These are phyloP conservation scores for Trididemnum miniatum DNA, from an alignment of 23 tunicate species.

Conservation along the genomic window DNA sequence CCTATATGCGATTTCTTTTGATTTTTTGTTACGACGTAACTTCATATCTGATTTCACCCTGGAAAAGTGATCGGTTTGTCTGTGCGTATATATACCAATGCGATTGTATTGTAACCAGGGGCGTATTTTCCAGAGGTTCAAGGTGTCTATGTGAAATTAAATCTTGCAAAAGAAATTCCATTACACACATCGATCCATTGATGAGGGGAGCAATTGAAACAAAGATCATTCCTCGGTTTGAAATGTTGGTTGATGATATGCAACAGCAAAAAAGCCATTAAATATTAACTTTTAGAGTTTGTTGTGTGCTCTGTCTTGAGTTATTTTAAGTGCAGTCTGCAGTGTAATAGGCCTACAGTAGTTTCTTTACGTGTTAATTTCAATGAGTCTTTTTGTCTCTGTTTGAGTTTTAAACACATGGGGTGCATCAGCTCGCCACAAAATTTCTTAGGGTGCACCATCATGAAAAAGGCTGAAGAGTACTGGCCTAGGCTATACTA, in stretches of 20 bases:
- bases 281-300: background rate
- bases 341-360: background rate
- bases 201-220: slow-evolving; percentile 19
- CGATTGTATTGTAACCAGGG: too few species aligned
- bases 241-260: background rate
- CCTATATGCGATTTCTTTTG: too few species aligned
- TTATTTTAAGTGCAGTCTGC: too few species aligned
- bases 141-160: slow-evolving; percentile 17
- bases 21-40: too few species aligned
- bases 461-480: too few species aligned
- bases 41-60: too few species aligned
- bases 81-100: too few species aligned
- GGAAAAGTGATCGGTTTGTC: too few species aligned
- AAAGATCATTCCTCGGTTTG: background rate
- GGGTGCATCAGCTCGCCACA: background rate
- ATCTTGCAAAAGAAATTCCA: slow-evolving; percentile 11
- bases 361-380: background rate
- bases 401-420: background rate
- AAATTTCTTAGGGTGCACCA: background rate
- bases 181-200: background rate
- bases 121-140: too few species aligned
- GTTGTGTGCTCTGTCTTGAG: too few species aligned
- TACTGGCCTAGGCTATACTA: too few species aligned
- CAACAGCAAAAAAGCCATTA: background rate
- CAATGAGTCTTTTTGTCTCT: background rate